Conservation (phyloP, 2,797 vertebrate genomes). For the Falco concolor region DNA sequence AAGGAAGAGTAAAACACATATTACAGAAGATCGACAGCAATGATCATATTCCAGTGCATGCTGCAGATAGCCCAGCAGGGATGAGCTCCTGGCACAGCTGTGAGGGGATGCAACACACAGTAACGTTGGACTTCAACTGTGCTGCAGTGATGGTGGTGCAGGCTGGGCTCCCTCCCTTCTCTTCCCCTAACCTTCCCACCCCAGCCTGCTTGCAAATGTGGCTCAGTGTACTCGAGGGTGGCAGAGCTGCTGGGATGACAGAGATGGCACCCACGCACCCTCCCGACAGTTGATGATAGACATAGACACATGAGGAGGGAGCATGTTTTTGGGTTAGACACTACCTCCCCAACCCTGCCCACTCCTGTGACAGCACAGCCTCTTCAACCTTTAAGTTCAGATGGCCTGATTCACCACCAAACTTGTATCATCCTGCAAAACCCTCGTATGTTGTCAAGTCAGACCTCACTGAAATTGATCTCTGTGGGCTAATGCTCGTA, state of each 20-base stretch:
- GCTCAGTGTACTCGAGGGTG: background rate
- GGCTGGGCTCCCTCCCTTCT: background rate
- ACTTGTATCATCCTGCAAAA: background rate
- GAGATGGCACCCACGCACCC: background rate
- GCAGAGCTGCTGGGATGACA: background rate
- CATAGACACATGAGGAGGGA: background rate
- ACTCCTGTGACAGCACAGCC: background rate
- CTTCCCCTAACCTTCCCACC: background rate
- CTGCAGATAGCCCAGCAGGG: background rate
- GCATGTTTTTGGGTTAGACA: background rate
- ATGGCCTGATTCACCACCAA: background rate
- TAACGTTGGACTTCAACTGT: background rate
- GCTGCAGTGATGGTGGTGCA: rapidly evolving
- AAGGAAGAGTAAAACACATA: background rate
- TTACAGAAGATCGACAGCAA: background rate
- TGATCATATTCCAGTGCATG: background rate
- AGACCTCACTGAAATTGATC: background rate
- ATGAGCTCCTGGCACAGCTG: background rate
- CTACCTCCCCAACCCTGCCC: background rate
- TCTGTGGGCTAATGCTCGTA: background rate
- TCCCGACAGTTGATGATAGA: background rate
- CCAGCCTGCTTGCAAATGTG: background rate
- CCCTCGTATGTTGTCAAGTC: background rate
- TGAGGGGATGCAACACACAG: background rate
- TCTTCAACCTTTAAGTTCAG: background rate